Conservation (phyloP, 2,797 vertebrate genomes). For the Ispidina picta region DNA sequence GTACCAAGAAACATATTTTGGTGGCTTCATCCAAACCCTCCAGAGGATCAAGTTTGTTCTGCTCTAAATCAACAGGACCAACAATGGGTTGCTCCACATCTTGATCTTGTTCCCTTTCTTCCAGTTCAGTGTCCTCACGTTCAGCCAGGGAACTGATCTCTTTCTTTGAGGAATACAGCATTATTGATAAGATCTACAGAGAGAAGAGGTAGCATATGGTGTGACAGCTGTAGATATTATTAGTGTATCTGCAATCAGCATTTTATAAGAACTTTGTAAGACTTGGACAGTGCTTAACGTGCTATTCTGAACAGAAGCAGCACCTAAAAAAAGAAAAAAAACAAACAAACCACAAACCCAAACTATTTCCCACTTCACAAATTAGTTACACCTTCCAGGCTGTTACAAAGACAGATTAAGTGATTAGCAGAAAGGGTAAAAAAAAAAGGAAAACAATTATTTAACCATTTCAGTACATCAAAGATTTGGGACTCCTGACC, state of each 20-base stretch:
- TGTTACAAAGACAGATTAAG: not conserved
- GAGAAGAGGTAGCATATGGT: not conserved
- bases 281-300: not conserved
- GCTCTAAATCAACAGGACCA: conserved; percentile 81
- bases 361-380: not conserved
- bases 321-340: not conserved
- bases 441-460: not conserved
- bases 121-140: conserved; percentile 79
- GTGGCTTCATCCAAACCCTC: conserved; percentile 96
- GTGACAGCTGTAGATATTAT: conserved; percentile 1
- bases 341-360: not conserved
- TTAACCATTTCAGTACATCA: not conserved
- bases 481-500: not conserved
- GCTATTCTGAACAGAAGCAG: not conserved
- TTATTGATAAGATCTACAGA: conserved; percentile 90
- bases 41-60: conserved; percentile 88
- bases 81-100: conserved; percentile 84
- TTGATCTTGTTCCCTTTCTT: conserved; percentile 85
- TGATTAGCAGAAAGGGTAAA: not conserved
- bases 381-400: not conserved
- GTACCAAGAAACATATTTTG: conserved; percentile 96
- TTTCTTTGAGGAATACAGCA: conserved; percentile 97
- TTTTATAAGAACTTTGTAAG: not conserved
- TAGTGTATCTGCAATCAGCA: not conserved
- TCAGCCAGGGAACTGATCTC: conserved; percentile 88